A percentile compares a stretch with the other conserved stretches of the same genome.
Conservation (phyloP, 2,888 invertebrate genomes). For the Lasioglossum figueresi region DNA sequence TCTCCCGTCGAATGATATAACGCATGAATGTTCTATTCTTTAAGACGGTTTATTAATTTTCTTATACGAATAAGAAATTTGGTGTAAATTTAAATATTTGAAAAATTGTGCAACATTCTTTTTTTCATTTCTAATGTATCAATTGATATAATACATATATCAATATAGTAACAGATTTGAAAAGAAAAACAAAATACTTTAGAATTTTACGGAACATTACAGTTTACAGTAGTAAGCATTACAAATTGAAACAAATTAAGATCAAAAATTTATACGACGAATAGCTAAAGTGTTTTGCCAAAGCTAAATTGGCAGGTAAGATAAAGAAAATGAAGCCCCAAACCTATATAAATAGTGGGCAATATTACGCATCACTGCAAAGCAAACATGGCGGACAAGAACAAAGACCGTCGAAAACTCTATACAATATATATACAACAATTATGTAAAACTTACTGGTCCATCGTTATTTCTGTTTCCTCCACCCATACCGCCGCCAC, state of each 20-base stretch:
- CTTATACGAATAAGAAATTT: background rate
- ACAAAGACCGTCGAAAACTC: background rate
- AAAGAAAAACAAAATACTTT: background rate
- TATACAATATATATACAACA: background rate
- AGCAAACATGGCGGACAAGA: slow-evolving; percentile 52
- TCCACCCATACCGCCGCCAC: slow-evolving; percentile 75
- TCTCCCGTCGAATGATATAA: background rate
- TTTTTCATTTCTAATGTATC: background rate
- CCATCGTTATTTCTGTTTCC: slow-evolving; percentile 72
- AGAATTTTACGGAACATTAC: background rate
- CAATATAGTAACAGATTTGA: background rate
- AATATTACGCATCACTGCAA: slow-evolving; percentile 44
- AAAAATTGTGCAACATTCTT: background rate
- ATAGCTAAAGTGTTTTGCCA: background rate
- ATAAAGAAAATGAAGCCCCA: background rate
- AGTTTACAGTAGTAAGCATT: background rate
- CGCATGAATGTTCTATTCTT: background rate
- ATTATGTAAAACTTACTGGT: slow-evolving; percentile 61
- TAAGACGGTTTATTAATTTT: background rate
- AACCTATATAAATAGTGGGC: background rate
- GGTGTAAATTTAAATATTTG: background rate
- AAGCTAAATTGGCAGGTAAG: background rate
- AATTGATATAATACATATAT: background rate
- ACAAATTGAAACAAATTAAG: background rate
- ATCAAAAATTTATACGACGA: background rate